phyloP scores from a whole-genome alignment of 2,113 vertebrate genomes.

The Xenopus borealis region DNA sequence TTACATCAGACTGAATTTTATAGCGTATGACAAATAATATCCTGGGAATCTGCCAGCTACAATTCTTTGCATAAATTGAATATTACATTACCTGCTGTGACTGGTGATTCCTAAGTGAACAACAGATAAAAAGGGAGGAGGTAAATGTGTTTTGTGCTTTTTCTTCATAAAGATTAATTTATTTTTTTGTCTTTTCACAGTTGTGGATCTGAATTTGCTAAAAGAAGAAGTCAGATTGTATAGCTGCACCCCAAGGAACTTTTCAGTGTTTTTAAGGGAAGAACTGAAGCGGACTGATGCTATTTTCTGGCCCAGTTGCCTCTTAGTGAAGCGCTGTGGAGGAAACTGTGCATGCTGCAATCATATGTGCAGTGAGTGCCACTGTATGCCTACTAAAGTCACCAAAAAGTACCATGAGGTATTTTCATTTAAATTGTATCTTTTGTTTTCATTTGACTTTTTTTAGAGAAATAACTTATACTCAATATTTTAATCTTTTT shows the following conservation, averaged over 20 bases:
- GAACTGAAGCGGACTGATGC: conserved; percentile 89
- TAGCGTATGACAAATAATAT: not conserved
- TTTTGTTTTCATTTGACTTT: too few species aligned
- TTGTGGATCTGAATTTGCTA: conserved; percentile 85
- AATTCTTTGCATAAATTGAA: not conserved
- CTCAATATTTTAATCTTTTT: too few species aligned
- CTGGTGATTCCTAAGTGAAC: not conserved
- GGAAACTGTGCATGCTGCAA: conserved; percentile 96
- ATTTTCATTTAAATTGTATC: not conserved
- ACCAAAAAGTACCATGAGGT: conserved; percentile 95
- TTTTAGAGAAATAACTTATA: too few species aligned
- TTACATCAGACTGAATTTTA: not conserved
- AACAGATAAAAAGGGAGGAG: too few species aligned
- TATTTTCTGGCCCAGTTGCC: conserved; percentile 96
- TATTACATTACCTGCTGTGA: not conserved
- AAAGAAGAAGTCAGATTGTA: conserved; percentile 89
- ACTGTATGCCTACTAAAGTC: conserved; percentile 83
- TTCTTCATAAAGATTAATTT: not conserved
- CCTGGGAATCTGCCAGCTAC: not conserved
- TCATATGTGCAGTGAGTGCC: conserved; percentile 85
- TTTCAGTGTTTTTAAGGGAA: conserved; percentile 87
- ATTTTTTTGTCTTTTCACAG: conserved; percentile 54
- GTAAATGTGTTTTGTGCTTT: not conserved
- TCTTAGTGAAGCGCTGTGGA: conserved; percentile 93
- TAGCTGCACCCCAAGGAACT: conserved; percentile 94